Base-by-base conservation (phyloP, 2,797 vertebrate species). In the Tamandua tetradactyla region DNA sequence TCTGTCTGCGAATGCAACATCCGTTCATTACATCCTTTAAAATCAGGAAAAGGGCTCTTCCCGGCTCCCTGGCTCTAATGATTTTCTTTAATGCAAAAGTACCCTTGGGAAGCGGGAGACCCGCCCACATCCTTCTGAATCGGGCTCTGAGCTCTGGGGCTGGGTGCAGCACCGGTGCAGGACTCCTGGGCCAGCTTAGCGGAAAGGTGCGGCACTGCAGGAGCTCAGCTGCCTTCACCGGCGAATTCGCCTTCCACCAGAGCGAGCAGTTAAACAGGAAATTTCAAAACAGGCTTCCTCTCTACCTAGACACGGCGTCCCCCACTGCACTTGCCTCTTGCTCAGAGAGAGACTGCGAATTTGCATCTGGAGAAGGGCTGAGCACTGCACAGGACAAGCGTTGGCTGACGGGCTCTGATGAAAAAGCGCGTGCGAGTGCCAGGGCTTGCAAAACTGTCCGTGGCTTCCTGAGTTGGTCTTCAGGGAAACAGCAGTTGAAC, bases 21-120 rank as follows among this genome's bases (percentile, higher is more conserved):
- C n/a, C 0, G 35, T 7, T 3, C 35, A 0, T 13, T 0, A 32
- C 37, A 11, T 0, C 20, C 3, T 2, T 25, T 22, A 40, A 14
- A 4, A 0, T 6, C 2, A 11, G 5, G 25, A 37, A 5, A 8
- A 1, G 0, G 6, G 6, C 4, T 22, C 20, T 17, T 3, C 25
- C 37, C 18, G 0, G 11, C 5, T 5, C 18, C 32, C 25, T 3
- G 2, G 7, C 1, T 18, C 17, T 15, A 14, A 0, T 1, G 37
- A 4, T 2, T 12, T 0, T 13, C 14, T 7, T 12, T 7, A 1
- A 0, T 44, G 27, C 5, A n/a, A 12, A 25, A 10, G 30, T 30
- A 3, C n/a, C 12, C 0, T 5, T 9, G 4, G 14, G 14, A 17
- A 2, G 10, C 7, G 35, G 25, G 44, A n/a, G n/a, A 55, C 3